Evolutionary conservation across 1,140 invertebrate species (phyloP).

Genomic region (Drosophila dunni): DNA sequence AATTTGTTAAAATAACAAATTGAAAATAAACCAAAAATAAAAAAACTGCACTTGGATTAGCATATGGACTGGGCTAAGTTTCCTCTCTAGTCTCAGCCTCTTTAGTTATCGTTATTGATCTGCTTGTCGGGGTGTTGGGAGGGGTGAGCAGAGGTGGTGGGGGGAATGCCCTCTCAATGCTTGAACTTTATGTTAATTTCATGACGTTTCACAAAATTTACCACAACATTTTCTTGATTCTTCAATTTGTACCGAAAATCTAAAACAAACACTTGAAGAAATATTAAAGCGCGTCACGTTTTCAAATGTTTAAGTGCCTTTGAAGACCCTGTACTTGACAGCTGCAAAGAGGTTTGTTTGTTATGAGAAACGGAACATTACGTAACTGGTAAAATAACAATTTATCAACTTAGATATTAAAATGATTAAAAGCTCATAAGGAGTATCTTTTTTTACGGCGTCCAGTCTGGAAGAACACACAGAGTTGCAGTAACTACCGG

Average conservation of each 20-base stretch:
- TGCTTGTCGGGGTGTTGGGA: background rate
- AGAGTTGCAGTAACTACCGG: too few species aligned
- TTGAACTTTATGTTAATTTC: constrained; percentile 44
- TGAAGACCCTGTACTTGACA: background rate
- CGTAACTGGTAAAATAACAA: too few species aligned
- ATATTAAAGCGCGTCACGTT: constrained; percentile 68
- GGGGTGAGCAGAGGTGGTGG: background rate
- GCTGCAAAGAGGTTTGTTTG: too few species aligned
- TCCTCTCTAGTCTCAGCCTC: background rate
- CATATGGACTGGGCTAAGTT: constrained; percentile 3
- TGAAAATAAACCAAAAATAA: constrained; percentile 47
- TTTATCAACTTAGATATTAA: background rate
- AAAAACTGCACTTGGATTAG: constrained; percentile 25
- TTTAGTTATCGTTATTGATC: constrained; percentile 11
- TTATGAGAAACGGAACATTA: too few species aligned
- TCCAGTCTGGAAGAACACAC: too few species aligned
- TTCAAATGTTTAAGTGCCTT: constrained; percentile 62
- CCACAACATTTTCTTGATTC: constrained; percentile 42
- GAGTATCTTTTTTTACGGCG: too few species aligned
- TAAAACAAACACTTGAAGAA: constrained; percentile 72
- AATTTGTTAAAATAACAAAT: constrained; percentile 73
- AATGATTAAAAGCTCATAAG: constrained; percentile 17
- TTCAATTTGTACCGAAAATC: constrained; percentile 58
- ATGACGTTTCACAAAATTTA: constrained; percentile 58
- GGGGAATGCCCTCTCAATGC: constrained; percentile 3